Conservation (phyloP, 2,113 vertebrate genomes). For the Hassar affinis region DNA sequence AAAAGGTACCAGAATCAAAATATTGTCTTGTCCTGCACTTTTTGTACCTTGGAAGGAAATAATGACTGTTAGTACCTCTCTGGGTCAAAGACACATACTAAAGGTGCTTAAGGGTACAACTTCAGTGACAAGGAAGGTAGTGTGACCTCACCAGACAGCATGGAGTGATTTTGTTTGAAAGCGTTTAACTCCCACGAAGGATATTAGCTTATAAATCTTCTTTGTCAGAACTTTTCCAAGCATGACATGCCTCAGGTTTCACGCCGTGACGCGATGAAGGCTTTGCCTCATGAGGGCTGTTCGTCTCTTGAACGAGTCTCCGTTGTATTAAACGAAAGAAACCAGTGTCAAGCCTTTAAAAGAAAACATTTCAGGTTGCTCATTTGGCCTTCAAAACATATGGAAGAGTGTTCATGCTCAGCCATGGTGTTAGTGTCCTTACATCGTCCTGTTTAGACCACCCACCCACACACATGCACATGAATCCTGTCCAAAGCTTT, state of each 20-base stretch:
- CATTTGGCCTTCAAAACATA: conserved; percentile 24
- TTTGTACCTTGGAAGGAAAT: too few relatives aligned
- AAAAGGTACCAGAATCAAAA: neutral
- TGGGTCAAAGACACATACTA: too few relatives aligned
- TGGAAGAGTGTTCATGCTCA: conserved; percentile 38
- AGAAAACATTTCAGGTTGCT: neutral
- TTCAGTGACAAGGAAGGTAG: neutral
- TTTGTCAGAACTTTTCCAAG: neutral
- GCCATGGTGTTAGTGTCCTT: conserved; percentile 20
- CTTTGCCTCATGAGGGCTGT: neutral
- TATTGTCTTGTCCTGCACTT: neutral
- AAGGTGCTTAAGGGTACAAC: neutral
- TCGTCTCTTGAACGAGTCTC: neutral
- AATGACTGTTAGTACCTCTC: neutral
- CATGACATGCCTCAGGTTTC: neutral
- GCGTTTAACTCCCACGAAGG: neutral
- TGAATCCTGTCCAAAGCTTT: conserved; percentile 11
- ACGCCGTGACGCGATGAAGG: neutral
- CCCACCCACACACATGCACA: conserved; percentile 38
- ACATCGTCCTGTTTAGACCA: conserved; percentile 29
- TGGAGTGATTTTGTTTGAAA: neutral
- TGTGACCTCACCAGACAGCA: neutral
- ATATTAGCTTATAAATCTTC: neutral
- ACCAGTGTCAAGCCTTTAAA: neutral
- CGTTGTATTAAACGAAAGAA: neutral